These are phyloP conservation scores for Melanotus villosus DNA, from an alignment of 2,888 invertebrate species.

Conservation along the genomic window DNA sequence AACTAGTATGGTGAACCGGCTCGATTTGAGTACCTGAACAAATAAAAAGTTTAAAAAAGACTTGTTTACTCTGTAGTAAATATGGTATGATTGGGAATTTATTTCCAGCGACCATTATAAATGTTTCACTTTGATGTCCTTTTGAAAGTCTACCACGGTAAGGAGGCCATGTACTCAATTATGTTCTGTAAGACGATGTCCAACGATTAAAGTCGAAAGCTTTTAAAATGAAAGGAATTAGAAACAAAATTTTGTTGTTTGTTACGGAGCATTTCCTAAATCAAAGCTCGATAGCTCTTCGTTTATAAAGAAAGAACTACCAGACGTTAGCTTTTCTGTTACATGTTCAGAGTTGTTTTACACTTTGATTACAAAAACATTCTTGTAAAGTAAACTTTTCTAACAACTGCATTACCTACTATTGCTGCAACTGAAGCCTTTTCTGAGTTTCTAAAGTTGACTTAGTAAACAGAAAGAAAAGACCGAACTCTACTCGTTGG, in stretches of 20 bases:
- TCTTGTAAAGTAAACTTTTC: too few relatives aligned
- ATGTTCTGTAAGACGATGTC: slow-evolving; percentile 4
- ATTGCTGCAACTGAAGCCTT: too few relatives aligned
- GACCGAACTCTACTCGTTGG: too few relatives aligned
- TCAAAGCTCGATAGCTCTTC: background rate
- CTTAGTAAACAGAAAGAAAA: too few relatives aligned
- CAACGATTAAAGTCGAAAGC: slow-evolving; percentile 6
- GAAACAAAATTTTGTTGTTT: slow-evolving; percentile 14
- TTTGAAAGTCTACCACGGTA: slow-evolving; percentile 1
- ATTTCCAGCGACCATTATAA: slow-evolving; percentile 17
- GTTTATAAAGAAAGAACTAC: background rate
- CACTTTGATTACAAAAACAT: too few relatives aligned
- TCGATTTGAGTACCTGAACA: background rate
- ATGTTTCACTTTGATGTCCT: slow-evolving; percentile 23
- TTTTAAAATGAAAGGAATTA: slow-evolving; percentile 20
- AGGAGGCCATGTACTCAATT: slow-evolving; percentile 10
- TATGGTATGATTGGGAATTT: slow-evolving; percentile 4
- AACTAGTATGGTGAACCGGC: background rate
- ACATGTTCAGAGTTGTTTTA: background rate
- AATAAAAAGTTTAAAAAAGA: background rate
- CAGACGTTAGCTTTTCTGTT: background rate
- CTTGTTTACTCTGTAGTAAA: background rate
- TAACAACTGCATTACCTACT: too few relatives aligned
- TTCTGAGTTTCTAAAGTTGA: too few relatives aligned
- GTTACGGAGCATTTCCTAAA: slow-evolving; percentile 13